Evolutionary conservation across 2,888 invertebrate genomes (phyloP).

Genomic region (Drosophila quasianomalipes): DNA sequence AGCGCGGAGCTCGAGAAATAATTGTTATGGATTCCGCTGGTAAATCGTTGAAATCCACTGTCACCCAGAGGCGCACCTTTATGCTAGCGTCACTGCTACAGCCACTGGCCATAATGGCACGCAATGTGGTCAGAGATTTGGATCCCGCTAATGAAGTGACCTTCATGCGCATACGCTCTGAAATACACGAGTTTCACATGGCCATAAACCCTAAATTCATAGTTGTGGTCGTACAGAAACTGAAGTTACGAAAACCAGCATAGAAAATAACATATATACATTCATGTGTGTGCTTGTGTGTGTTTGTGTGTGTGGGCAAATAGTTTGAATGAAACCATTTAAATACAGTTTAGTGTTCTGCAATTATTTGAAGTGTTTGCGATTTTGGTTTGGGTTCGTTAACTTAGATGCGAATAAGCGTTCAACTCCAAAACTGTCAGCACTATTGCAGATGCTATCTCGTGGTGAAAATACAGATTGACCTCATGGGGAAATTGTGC

Average conservation of each 20-base stretch:
- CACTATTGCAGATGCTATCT: background rate
- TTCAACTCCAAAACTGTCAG: background rate
- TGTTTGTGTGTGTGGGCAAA: slow-evolving; percentile 4
- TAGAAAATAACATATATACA: background rate
- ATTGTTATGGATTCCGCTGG: slow-evolving; percentile 60
- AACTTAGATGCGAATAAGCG: slow-evolving; percentile 7
- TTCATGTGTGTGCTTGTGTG: background rate
- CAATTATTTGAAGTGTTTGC: background rate
- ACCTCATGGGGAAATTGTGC: background rate
- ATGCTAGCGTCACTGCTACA: slow-evolving; percentile 30
- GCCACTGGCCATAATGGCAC: slow-evolving; percentile 61
- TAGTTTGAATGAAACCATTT: background rate
- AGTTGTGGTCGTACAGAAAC: slow-evolving; percentile 54
- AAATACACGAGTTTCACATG: slow-evolving; percentile 54
- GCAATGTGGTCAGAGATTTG: slow-evolving; percentile 72
- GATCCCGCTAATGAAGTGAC: slow-evolving; percentile 71
- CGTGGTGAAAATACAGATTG: background rate
- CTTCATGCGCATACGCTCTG: slow-evolving; percentile 68
- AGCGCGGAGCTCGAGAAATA: slow-evolving; percentile 59
- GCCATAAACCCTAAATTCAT: slow-evolving; percentile 52
- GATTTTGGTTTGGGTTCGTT: background rate
- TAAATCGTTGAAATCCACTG: slow-evolving; percentile 58
- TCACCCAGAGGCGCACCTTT: slow-evolving; percentile 40
- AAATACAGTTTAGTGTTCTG: background rate
- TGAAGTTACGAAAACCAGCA: slow-evolving; percentile 20